Base-by-base conservation (phyloP, 1,140 invertebrate species). In the Eupristina koningsbergeri region DNA sequence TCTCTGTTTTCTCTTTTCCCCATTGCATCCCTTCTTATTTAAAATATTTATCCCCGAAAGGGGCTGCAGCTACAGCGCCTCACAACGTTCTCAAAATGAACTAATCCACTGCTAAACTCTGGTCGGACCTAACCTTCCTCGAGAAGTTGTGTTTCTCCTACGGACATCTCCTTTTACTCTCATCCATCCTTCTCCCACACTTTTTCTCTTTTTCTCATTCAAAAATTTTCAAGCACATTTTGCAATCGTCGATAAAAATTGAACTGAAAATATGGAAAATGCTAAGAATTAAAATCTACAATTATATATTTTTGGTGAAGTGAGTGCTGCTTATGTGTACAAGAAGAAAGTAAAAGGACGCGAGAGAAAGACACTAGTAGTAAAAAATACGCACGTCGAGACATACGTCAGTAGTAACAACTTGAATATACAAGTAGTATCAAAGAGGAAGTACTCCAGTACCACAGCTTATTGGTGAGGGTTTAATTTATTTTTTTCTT, bases 41-140 rank as follows among this genome's bases (percentile, higher is more conserved):
- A 0, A 0, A 47, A 50, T 31, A 5, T 39, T 50, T 45, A 9
- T 13, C n/a, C 29, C 3, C 0, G 19, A 53, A 58, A 76, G 50
- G 26, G 29, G 45, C 19, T 1, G 50, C 31, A 5, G 2, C 15
- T 17, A n/a, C 45, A 58, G 74, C 74, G 74, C 74, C 74, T 26
- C 73, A 6, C 31, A 31, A 29, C 50, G 50, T 53, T 17, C 29
- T 61, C 50, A 7, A 2, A 3, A 5, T 11, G 41, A 76, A 76
- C 50, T 76, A 74, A 13, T 26, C n/a, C 5, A 34, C 39, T 19
- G 61, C 39, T 63, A 36, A 29, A 26, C 47, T 45, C 74, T 74
- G 36, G n/a, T n/a, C 73, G 36, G 17, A 34, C 58, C 29, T 82
- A 82, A 82, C 71, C 80, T 82, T 82, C 76, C 45, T 47, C 71